These are phyloP conservation scores for Tiaroga cobitis DNA, from an alignment of 2,797 vertebrate species.

Conservation along the genomic window DNA sequence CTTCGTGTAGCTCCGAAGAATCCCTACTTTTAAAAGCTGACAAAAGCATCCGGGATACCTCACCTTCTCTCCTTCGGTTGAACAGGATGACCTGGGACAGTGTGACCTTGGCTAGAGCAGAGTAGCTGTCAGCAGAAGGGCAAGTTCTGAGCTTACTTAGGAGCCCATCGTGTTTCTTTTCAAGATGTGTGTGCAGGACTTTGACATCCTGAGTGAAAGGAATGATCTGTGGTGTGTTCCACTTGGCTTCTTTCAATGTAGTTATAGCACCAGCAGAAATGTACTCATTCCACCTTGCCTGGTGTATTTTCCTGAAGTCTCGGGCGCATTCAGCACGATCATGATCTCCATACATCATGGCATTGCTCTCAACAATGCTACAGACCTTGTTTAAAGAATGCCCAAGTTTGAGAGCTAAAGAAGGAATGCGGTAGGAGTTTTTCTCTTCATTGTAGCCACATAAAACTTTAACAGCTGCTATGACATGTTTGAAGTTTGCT, in stretches of 20 bases:
- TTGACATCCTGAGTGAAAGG: slow-evolving; percentile 59
- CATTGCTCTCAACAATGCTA: slow-evolving; percentile 19
- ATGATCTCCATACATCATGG: slow-evolving; percentile 20
- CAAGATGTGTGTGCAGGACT: slow-evolving; percentile 44
- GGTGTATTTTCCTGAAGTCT: slow-evolving; percentile 29
- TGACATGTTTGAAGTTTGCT: too few relatives aligned
- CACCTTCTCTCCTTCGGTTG: neutral
- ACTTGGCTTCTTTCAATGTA: slow-evolving; percentile 54
- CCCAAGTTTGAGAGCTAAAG: slow-evolving; percentile 26
- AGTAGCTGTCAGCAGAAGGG: too few relatives aligned
- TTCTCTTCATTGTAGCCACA: slow-evolving; percentile 20
- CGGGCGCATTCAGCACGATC: slow-evolving; percentile 12
- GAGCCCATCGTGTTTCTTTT: neutral
- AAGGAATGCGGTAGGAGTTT: neutral
- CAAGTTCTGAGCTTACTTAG: neutral
- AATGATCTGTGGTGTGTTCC: slow-evolving; percentile 55
- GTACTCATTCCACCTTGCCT: slow-evolving; percentile 50
- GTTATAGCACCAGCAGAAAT: slow-evolving; percentile 5
- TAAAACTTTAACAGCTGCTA: too few relatives aligned
- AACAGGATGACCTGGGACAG: neutral
- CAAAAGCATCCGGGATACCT: neutral
- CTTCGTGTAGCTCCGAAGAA: neutral
- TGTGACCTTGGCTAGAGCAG: too few relatives aligned
- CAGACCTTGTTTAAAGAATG: slow-evolving; percentile 9
- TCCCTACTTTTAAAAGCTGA: neutral